Evolutionary conservation across 1,140 invertebrate species (phyloP), one percentile per base, ranked within the genome.

Genomic region (Bombus difficillimus): DNA sequence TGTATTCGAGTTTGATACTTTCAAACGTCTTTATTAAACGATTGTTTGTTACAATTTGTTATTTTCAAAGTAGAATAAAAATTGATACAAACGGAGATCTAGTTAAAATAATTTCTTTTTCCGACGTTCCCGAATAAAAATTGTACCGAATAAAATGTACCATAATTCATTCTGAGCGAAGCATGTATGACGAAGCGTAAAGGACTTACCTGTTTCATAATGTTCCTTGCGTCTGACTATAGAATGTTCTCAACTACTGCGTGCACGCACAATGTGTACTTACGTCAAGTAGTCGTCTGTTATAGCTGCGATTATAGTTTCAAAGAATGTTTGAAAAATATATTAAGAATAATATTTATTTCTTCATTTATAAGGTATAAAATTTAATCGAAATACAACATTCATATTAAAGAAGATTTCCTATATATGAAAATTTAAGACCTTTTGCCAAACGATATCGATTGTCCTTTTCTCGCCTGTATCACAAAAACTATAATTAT

Each of bases 171-270:
- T 22, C 47, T 22, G 18, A 53, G 47, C 0, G 18, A 53, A 53
- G 28, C 59, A 12, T 5, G 10, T 62, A 62, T 62, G 25, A 10
- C 28, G 10, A 62, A n/a, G 47, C 47, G 5, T n/a, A 28, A 62
- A 28, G 59, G 12, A 62, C 47, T 22, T 62, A 62, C 28, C 28
- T n/a, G 59, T 62, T n/a, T 62, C 28, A 62, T 62, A n/a, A 62
- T 62, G 2, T 62, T 13, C 3, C 3, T 10, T 13, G 59, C 13
- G 64, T 32, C 64, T 66, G 64, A 66, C 64, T 32, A 66, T 66
- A 66, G 64, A 66, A 66, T n/a, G 64, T 66, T 32, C 32, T 32
- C n/a, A 66, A 66, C 64, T 66, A 66, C 64, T 66, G 64, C n/a
- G 64, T 32, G n/a, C 32, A 15, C n/a, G 15, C 64, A 32, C n/a